Base-by-base conservation (phyloP, 2,888 invertebrate species). In the Atherix ibis region DNA sequence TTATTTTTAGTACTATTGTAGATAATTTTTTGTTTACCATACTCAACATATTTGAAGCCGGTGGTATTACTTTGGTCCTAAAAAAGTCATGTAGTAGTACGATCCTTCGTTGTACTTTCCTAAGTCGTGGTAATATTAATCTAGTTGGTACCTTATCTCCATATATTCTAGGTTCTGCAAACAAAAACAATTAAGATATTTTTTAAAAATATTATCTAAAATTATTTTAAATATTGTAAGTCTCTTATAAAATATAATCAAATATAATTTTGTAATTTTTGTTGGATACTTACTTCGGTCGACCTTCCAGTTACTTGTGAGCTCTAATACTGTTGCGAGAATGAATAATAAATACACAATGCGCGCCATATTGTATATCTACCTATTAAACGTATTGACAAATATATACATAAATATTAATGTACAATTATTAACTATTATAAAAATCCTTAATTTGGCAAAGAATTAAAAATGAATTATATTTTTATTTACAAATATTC, bases 51-150 rank as follows among this genome's bases (percentile, higher is more conserved):
- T 84, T 81, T n/a, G 79, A 67, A 12, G 83, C 79, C 22, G 70
- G 62, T 1, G 84, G 84, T 38, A 67, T 62, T 18, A 83, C 83
- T 56, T 70, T 73, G 3, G 74, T 70, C 33, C 84, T 68, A 53
- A 82, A 81, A 53, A 72, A 75, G 53, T 84, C 83, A 54, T 83
- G 83, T 46, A 76, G 76, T 15, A 71, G 63, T 3, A 79, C 75
- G 43, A 84, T 78, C 60, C 78, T 80, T 42, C 70, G 66, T 48
- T 74, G 73, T 12, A 80, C 73, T 36, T 67, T 66, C 37, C 65
- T 57, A 43, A 69, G 65, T 33, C 61, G 57, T 1, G 78, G 68
- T 38, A 64, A 62, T 45, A 80, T 53, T 3, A 68, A 67, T 43
- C 65, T 61, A 42, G 59, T 52, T 30, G 70, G 67, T 41, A 73